These are phyloP conservation scores for Sympetrum striolatum DNA, from an alignment of 2,888 invertebrate genomes.

Conservation along the genomic window DNA sequence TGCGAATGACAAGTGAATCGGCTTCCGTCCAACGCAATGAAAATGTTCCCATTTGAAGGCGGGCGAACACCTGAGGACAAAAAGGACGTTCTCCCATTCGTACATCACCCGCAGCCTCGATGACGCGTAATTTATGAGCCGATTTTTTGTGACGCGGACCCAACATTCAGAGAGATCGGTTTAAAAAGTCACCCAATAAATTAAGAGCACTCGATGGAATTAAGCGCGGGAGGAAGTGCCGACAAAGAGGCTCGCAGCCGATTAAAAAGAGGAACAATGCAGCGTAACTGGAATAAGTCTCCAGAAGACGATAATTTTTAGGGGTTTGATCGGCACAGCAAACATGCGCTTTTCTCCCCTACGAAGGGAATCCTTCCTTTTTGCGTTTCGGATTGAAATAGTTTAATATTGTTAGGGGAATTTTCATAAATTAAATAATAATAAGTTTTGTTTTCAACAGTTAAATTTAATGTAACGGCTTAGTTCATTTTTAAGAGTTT, in stretches of 20 bases:
- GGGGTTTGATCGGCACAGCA: too few species aligned
- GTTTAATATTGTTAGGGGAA: too few species aligned
- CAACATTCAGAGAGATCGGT: neutral
- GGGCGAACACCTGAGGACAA: neutral
- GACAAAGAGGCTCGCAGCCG: neutral
- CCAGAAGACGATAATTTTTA: too few species aligned
- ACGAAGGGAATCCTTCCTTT: too few species aligned
- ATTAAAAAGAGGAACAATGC: neutral
- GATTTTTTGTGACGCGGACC: neutral
- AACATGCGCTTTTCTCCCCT: too few species aligned
- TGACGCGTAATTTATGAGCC: neutral
- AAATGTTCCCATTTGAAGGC: neutral
- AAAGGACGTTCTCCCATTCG: too few species aligned
- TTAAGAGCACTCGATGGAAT: neutral
- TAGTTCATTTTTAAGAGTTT: too few species aligned
- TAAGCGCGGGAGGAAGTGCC: neutral
- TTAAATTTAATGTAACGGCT: too few species aligned
- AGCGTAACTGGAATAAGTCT: neutral
- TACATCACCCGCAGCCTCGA: neutral
- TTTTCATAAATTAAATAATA: too few species aligned
- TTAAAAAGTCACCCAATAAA: neutral
- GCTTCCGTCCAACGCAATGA: neutral
- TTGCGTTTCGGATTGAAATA: too few species aligned
- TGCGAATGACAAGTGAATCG: neutral
- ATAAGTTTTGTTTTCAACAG: too few species aligned